Evolutionary conservation across 2,888 invertebrate genomes (phyloP), one percentile per base, ranked within the genome.

Genomic region (Tinea trinotella): DNA sequence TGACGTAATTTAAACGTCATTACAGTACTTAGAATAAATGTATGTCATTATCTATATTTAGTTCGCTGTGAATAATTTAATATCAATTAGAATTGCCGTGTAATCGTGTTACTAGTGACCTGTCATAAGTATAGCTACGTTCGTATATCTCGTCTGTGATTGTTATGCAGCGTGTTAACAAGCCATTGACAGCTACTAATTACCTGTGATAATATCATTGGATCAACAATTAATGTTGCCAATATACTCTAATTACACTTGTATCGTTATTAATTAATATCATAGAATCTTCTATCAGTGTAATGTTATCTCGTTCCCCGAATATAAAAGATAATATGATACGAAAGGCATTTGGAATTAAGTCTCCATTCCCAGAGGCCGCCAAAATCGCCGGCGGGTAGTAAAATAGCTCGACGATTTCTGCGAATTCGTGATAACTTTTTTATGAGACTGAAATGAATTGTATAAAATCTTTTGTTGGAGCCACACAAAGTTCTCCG

Each of bases 401-500:
- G 76, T 74, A 77, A 80, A 81, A 78, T 78, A 77, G 73, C 79
- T 67, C 65, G 67, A 67, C 71, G 72, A 72, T 75, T 77, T 74
- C 79, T 78, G 75, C 72, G 78, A 80, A 80, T 76, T 69, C 69
- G 74, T 76, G 77, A 79, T 81, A 80, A 81, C 76, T 79, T 82
- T 80, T 81, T 81, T 82, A 80, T 77, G 76, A 73, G 70, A 70
- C 72, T 70, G 73, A 77, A 81, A 80, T 80, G 77, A 78, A 80
- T 81, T 80, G 76, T 78, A 75, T 74, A 74, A 79, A 79, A 77
- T 76, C 76, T 78, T 79, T 78, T 76, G 74, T 78, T 70, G 68
- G 68, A 77, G 70, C 74, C 75, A 71, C 74, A 72, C 73, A 77
- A 79, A 78, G 71, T 75, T 50, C 50, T 50, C 48, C 50, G 50